Percentiles rank a stretch among this genome's conserved stretches.
These are phyloP conservation scores for Gambelia wislizenii DNA, from an alignment of 2,797 vertebrate species.

Conservation along the genomic window DNA sequence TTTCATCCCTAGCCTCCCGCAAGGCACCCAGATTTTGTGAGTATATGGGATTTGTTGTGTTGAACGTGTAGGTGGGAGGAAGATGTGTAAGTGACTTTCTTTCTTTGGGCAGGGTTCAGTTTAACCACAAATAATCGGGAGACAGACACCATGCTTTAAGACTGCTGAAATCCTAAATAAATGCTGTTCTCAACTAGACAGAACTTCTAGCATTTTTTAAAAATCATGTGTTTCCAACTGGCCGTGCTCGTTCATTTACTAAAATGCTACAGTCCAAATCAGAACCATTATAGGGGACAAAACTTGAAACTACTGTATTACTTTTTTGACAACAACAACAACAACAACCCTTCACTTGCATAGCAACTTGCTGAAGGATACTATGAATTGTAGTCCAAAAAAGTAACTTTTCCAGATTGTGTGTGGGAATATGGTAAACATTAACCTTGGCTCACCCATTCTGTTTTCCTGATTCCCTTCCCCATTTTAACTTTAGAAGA, in stretches of 20 bases:
- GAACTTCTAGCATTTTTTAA: neutral
- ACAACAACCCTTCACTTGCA: too few species aligned
- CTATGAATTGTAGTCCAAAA: too few species aligned
- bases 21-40: conserved; percentile 90
- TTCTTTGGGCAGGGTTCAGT: neutral
- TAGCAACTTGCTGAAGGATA: too few species aligned
- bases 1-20: conserved; percentile 87
- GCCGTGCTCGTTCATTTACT: neutral
- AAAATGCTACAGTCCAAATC: neutral
- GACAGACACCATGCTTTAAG: neutral
- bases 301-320: too few species aligned
- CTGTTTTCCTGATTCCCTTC: neutral
- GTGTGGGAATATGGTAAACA: neutral
- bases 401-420: too few species aligned
- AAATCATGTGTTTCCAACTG: too few species aligned
- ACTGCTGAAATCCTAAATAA: neutral
- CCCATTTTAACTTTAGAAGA: neutral
- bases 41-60: conserved; percentile 64
- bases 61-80: neutral
- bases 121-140: neutral
- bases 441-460: neutral
- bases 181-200: neutral
- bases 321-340: too few species aligned
- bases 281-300: too few species aligned
- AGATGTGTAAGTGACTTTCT: neutral